A percentile compares a stretch with the other conserved stretches of the same genome.
These are phyloP conservation scores for Euura lappo DNA, from an alignment of 1,140 invertebrate species.

Conservation along the genomic window DNA sequence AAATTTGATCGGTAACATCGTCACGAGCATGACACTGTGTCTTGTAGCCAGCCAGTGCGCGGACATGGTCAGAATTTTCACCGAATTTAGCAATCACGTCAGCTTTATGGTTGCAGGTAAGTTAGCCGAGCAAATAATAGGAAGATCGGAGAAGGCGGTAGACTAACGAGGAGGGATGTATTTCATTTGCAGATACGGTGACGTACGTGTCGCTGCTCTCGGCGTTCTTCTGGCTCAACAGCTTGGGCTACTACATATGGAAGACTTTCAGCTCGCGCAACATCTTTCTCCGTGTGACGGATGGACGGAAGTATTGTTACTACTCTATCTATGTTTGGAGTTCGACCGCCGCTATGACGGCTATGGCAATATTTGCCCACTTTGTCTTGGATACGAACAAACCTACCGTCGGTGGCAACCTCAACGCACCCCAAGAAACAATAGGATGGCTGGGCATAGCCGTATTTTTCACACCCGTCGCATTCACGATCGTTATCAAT, in stretches of 20 bases:
- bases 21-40: constrained; percentile 79
- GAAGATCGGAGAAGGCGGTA: too few relatives aligned
- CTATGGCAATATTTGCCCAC: constrained; percentile 78
- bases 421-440: constrained; percentile 47
- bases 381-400: constrained; percentile 76
- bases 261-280: constrained; percentile 84
- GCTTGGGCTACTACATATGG: constrained; percentile 85
- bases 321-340: constrained; percentile 82
- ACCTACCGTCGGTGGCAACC: constrained; percentile 44
- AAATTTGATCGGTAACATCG: constrained; percentile 83
- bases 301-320: constrained; percentile 84
- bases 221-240: constrained; percentile 85
- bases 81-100: constrained; percentile 78
- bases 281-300: constrained; percentile 81
- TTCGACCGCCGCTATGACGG: constrained; percentile 71
- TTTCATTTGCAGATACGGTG: constrained; percentile 70
- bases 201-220: constrained; percentile 76
- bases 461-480: constrained; percentile 80
- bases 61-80: constrained; percentile 78
- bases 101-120: constrained; percentile 79
- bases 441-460: constrained; percentile 79
- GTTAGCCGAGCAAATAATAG: constrained; percentile 11
- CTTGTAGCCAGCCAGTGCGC: constrained; percentile 78
- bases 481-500: constrained; percentile 77
- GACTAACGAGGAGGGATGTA: too few relatives aligned